Percentiles rank a stretch among this genome's conserved stretches.
phyloP scores from a whole-genome alignment of 2,888 invertebrate species.

The Tenodera sinensis region DNA sequence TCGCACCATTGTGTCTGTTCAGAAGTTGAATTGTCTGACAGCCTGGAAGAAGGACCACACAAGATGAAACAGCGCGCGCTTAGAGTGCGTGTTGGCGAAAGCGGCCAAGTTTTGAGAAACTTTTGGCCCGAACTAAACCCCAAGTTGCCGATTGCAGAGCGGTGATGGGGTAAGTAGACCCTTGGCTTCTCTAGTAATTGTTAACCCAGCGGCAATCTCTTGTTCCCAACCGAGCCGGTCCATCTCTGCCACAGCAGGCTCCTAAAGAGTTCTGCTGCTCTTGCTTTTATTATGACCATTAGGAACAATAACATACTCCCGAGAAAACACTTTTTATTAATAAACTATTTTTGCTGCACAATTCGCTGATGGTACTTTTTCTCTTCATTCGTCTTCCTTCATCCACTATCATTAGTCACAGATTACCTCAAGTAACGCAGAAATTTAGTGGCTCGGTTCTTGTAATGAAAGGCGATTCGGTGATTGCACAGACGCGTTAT shows the following conservation, averaged over 20 bases:
- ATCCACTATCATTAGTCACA: neutral
- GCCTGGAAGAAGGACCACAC: neutral
- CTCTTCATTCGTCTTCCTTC: neutral
- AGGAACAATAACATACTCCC: neutral
- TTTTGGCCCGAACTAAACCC: neutral
- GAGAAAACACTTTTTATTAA: neutral
- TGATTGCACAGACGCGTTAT: neutral
- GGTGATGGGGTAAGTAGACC: slow-evolving; percentile 9
- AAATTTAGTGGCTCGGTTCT: neutral
- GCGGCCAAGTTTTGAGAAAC: neutral
- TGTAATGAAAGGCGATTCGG: neutral
- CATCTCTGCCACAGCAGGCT: too few relatives aligned
- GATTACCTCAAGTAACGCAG: neutral
- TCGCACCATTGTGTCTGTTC: neutral
- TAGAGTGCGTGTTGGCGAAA: neutral
- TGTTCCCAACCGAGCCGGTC: neutral
- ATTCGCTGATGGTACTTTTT: neutral
- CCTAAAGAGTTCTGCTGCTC: too few relatives aligned
- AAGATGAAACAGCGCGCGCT: neutral
- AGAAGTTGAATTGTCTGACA: slow-evolving; percentile 8
- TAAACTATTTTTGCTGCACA: neutral
- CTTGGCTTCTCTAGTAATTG: neutral
- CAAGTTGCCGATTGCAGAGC: neutral
- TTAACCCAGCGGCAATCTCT: neutral
- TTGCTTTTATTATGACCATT: too few relatives aligned